Percentiles rank a stretch among this genome's conserved stretches.
phyloP scores from a whole-genome alignment of 1,140 invertebrate genomes.

The Scaptomyza graminum region DNA sequence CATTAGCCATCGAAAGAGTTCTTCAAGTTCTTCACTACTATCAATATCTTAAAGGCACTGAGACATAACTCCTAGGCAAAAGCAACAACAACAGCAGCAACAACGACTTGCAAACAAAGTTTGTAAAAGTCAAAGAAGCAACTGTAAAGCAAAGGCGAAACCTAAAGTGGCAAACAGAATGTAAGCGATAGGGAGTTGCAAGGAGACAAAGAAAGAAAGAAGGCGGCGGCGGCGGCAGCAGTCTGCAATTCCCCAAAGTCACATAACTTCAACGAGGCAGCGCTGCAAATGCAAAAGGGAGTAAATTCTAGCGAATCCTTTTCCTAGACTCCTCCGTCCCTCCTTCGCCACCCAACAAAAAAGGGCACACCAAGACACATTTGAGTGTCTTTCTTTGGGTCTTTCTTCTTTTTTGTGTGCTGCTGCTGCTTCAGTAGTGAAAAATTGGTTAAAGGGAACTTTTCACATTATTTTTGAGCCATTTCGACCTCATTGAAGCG shows the following conservation, averaged over 20 bases:
- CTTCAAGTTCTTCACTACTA: constrained; percentile 75
- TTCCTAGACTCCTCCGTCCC: constrained; percentile 4
- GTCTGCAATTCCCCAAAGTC: constrained; percentile 76
- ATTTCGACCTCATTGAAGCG: constrained; percentile 82
- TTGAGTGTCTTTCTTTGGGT: constrained; percentile 7
- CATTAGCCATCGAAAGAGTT: constrained; percentile 69
- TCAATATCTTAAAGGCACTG: constrained; percentile 63
- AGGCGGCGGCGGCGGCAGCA: constrained; percentile 17
- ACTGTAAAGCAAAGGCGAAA: constrained; percentile 47
- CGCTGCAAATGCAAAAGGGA: constrained; percentile 48
- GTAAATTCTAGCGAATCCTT: constrained; percentile 69
- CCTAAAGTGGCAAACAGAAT: constrained; percentile 65
- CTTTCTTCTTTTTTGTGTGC: constrained; percentile 40
- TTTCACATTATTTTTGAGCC: constrained; percentile 82
- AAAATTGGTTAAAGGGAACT: constrained; percentile 80
- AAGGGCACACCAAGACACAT: constrained; percentile 7
- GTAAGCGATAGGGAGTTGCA: constrained; percentile 1
- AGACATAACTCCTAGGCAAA: constrained; percentile 35
- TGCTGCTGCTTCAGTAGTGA: constrained; percentile 23
- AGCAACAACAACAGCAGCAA: constrained; percentile 16
- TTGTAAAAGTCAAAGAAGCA: constrained; percentile 48
- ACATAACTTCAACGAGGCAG: constrained; percentile 69
- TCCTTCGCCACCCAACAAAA: too few relatives aligned
- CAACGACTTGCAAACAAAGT: constrained; percentile 49
- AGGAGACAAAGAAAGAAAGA: constrained; percentile 10